phyloP scores from a whole-genome alignment of 2,888 invertebrate genomes.

The Apotomis turbidana region DNA sequence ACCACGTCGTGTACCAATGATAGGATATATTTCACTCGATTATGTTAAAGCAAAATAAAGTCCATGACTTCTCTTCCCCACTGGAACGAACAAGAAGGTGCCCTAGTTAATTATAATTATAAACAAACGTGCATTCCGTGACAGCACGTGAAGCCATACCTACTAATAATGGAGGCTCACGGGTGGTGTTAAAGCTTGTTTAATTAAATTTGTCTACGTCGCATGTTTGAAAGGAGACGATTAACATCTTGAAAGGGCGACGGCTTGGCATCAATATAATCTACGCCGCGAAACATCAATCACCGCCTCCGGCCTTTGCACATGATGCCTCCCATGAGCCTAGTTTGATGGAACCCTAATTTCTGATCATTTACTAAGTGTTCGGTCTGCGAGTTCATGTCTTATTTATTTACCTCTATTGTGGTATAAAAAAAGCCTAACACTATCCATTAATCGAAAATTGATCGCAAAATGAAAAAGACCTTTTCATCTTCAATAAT shows the following conservation, averaged over 20 bases:
- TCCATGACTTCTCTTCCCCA: too few species aligned
- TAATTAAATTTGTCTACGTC: slow-evolving; percentile 75
- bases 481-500: slow-evolving; percentile 1
- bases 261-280: slow-evolving; percentile 52
- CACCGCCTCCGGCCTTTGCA: slow-evolving; percentile 50
- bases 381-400: slow-evolving; percentile 21
- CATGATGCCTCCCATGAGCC: slow-evolving; percentile 49
- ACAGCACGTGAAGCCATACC: slow-evolving; percentile 57
- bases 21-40: too few species aligned
- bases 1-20: too few species aligned
- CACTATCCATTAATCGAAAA: background rate
- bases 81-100: background rate
- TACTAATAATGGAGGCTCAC: slow-evolving; percentile 66
- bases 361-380: slow-evolving; percentile 34
- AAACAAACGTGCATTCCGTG: slow-evolving; percentile 45
- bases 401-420: background rate
- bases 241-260: slow-evolving; percentile 66
- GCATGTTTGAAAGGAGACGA: slow-evolving; percentile 70
- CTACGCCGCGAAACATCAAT: slow-evolving; percentile 56
- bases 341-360: slow-evolving; percentile 36
- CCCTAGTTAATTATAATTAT: background rate
- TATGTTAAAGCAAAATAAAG: too few species aligned
- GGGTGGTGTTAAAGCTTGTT: slow-evolving; percentile 67
- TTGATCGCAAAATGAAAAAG: slow-evolving; percentile 5
- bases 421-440: background rate